Percentiles rank a stretch among this genome's conserved stretches.
Evolutionary conservation across 2,797 vertebrate genomes (phyloP).

Genomic region (Mormyrops attenuatus): DNA sequence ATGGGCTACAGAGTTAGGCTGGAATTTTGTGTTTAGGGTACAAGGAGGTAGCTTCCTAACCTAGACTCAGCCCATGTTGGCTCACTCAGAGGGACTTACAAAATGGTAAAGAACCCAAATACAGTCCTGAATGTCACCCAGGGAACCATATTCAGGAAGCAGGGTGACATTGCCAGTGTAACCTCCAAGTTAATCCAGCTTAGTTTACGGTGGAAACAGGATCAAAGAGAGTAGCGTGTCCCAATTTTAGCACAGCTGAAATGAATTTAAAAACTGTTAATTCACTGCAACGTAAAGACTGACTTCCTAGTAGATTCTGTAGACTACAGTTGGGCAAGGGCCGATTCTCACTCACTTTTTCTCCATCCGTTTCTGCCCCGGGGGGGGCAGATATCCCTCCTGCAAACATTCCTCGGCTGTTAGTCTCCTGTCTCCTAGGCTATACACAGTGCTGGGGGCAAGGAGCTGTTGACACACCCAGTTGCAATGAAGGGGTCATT

Average conservation of each 20-base stretch:
- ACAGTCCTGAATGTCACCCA: not conserved
- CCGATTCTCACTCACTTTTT: not conserved
- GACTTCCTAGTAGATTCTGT: not conserved
- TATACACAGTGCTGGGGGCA: not conserved
- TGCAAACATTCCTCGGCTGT: not conserved
- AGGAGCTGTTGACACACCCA: not conserved
- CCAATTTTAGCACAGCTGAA: not conserved
- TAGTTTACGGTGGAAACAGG: not conserved
- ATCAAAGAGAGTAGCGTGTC: not conserved
- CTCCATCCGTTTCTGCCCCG: not conserved
- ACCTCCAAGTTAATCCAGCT: not conserved
- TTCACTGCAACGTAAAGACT: not conserved
- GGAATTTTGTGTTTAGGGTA: not conserved
- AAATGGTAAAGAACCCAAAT: not conserved
- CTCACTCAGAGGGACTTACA: not conserved
- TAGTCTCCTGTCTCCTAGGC: not conserved
- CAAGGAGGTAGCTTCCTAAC: not conserved
- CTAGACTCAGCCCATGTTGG: not conserved
- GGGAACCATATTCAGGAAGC: not conserved
- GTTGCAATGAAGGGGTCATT: not conserved
- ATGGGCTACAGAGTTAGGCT: not conserved
- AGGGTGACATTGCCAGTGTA: not conserved
- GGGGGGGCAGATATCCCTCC: not conserved
- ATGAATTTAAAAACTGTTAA: not conserved
- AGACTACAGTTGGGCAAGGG: not conserved